Evolutionary conservation across 2,797 vertebrate genomes (phyloP).

Genomic region (Anabas testudineus): DNA sequence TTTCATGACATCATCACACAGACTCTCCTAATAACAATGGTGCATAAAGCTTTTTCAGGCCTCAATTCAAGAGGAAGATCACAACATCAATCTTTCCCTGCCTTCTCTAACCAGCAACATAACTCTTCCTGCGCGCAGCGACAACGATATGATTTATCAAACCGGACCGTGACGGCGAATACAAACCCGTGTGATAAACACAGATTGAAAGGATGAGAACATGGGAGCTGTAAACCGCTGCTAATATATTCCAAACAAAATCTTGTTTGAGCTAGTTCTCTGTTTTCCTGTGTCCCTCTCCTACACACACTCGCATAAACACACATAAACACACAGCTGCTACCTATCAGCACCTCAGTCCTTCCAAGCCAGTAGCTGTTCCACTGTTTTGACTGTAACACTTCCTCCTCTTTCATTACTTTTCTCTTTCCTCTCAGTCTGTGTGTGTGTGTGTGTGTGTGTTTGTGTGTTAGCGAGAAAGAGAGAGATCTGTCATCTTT

Average conservation of each 20-base stretch:
- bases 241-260: constrained; percentile 82
- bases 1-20: constrained; percentile 79
- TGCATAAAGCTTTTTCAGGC: constrained; percentile 57
- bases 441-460: constrained; percentile 33
- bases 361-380: constrained; percentile 80
- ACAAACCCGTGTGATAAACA: constrained; percentile 75
- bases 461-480: constrained; percentile 18
- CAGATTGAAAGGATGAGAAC: constrained; percentile 77
- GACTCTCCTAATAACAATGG: constrained; percentile 70
- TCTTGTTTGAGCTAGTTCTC: constrained; percentile 75
- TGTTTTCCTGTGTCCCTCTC: constrained; percentile 16
- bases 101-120: constrained; percentile 69
- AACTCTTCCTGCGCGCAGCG: constrained; percentile 68
- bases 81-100: constrained; percentile 76
- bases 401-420: constrained; percentile 83
- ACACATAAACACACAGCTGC: constrained; percentile 76
- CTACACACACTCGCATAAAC: constrained; percentile 39
- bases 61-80: constrained; percentile 71
- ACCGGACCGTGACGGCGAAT: constrained; percentile 79
- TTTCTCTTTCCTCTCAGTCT: constrained; percentile 59
- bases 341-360: constrained; percentile 82
- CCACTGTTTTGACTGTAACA: constrained; percentile 83
- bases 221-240: constrained; percentile 76
- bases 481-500: constrained; percentile 80
- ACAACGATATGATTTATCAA: constrained; percentile 79